Percentiles rank a stretch among this genome's conserved stretches.
These are phyloP conservation scores for Drosophila neotestacea DNA, from an alignment of 2,888 invertebrate genomes.

Conservation along the genomic window DNA sequence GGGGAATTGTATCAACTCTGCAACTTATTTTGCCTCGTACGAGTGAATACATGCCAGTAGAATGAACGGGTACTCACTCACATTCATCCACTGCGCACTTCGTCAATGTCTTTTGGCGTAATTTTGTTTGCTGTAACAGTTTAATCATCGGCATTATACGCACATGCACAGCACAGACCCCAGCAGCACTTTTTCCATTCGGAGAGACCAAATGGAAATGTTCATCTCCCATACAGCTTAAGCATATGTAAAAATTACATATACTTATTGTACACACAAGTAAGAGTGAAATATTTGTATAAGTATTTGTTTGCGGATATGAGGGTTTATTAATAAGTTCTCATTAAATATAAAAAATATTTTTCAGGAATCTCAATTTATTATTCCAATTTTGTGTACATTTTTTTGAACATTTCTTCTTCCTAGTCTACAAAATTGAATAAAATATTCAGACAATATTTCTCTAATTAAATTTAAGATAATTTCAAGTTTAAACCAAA, in stretches of 20 bases:
- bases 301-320: neutral
- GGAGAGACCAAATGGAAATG: too few species aligned
- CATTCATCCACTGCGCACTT: slow-evolving; percentile 55
- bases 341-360: neutral
- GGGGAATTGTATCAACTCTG: slow-evolving; percentile 51
- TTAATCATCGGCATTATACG: slow-evolving; percentile 74
- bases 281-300: slow-evolving; percentile 4
- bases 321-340: neutral
- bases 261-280: neutral
- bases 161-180: slow-evolving; percentile 18
- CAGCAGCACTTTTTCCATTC: neutral
- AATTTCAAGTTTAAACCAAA: too few species aligned
- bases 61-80: slow-evolving; percentile 27
- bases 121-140: slow-evolving; percentile 74
- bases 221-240: neutral
- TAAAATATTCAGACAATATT: too few species aligned
- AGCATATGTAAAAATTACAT: slow-evolving; percentile 8
- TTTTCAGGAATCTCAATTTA: neutral
- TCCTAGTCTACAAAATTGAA: too few species aligned
- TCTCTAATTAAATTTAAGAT: too few species aligned
- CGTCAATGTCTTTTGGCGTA: slow-evolving; percentile 71
- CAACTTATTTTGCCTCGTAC: slow-evolving; percentile 22
- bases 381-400: too few species aligned
- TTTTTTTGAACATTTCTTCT: too few species aligned
- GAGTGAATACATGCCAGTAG: slow-evolving; percentile 10